These are phyloP conservation scores for Porites divaricata DNA, from an alignment of 92 coral and sea anemone genomes.

Conservation along the genomic window DNA sequence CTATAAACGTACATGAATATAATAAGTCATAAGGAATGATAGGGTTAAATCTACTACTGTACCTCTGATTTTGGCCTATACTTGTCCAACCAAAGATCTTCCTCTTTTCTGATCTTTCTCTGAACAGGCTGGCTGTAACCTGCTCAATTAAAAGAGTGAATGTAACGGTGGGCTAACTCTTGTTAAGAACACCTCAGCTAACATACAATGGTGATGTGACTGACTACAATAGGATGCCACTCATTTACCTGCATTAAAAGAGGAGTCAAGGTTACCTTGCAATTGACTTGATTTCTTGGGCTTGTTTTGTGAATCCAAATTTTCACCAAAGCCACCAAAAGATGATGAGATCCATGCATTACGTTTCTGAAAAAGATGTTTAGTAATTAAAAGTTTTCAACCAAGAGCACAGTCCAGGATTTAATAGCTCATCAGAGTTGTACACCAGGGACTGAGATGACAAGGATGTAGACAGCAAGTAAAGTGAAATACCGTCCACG, in stretches of 20 bases:
- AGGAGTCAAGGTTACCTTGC: conserved; percentile 9
- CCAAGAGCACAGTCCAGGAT: too few relatives aligned
- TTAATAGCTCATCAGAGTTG: too few relatives aligned
- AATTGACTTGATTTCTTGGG: conserved; percentile 43
- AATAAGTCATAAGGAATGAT: not conserved
- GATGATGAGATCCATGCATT: conserved; percentile 90
- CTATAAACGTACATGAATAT: too few relatives aligned
- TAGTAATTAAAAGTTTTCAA: not conserved
- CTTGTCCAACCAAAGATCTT: conserved; percentile 89
- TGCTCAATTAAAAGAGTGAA: not conserved
- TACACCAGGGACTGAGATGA: too few relatives aligned
- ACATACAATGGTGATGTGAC: not conserved
- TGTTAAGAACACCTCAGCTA: not conserved
- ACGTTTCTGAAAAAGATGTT: conserved; percentile 43
- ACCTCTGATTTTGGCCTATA: conserved; percentile 89
- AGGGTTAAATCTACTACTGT: not conserved
- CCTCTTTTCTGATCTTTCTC: conserved; percentile 32
- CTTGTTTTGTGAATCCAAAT: conserved; percentile 18
- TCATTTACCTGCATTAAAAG: conserved; percentile 3
- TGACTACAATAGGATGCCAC: not conserved
- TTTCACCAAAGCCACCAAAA: conserved; percentile 73
- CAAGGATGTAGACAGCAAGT: too few relatives aligned
- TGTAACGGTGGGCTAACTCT: not conserved
- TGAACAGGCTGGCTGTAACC: not conserved
- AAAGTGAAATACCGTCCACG: too few relatives aligned